Base-by-base conservation (phyloP, 2,113 vertebrate genomes). In the Collichthys lucidus region DNA sequence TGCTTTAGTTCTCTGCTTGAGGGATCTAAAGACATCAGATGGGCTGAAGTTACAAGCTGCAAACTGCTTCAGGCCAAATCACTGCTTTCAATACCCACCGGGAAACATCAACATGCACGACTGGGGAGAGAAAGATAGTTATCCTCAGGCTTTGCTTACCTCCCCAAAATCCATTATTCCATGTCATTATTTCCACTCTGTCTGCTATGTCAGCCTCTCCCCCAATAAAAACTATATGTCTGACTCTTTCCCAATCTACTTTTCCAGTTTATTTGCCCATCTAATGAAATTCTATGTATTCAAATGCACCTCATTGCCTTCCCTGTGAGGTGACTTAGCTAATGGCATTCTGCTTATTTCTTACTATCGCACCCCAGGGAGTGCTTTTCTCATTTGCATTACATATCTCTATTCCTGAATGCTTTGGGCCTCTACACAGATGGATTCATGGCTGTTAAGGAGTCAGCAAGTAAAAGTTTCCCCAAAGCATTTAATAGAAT, bases 261-360 rank as follows among this genome's bases (percentile, higher is more conserved):
- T 59, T 35, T 52, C 26, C 5, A n/a, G 20, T 83, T 72, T 5
- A 79, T 68, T 64, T 86, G 74, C 26, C 2, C n/a, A 4, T 72
- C 46, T 65, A 69, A 89, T 79, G 55, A 10, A 87, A 53, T 78
- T 57, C 47, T 14, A 60, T 12, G 4, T 74, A 20, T 64, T 72
- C 29, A 11, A 53, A 65, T 57, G 60, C 66, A 55, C 55, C 56
- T 50, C 68, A 31, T 64, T 74, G 61, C 63, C 66, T 82, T 52
- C n/a, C 20, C 75, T 24, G 78, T 70, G 57, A 84, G 85, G 83
- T 66, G 76, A 78, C 68, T 82, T 77, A 59, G 62, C 80, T 85
- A 89, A 83, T 84, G 53, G 69, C 55, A 50, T 84, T 72, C 63
- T 81, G 82, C 83, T 82, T 24, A 60, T 71, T 55, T 62, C n/a